Evolutionary conservation across 2,113 vertebrate species (phyloP).

Genomic region (Sinosuthora webbiana): DNA sequence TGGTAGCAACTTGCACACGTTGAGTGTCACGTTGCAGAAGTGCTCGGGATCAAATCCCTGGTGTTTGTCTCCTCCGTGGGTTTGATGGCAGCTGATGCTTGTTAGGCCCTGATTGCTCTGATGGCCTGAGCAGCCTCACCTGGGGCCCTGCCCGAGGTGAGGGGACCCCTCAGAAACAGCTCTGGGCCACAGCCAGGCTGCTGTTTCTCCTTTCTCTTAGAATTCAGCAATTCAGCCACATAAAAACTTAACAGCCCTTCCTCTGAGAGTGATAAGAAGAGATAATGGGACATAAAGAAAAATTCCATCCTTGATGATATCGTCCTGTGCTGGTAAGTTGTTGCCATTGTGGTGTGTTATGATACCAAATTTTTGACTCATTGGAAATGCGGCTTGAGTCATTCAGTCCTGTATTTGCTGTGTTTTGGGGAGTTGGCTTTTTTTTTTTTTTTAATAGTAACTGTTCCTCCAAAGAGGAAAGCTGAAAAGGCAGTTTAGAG

Average conservation of each 20-base stretch:
- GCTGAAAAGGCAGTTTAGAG: not conserved
- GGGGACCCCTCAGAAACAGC: not conserved
- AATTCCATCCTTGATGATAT: not conserved
- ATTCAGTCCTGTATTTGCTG: not conserved
- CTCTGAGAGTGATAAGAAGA: not conserved
- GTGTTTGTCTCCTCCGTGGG: not conserved
- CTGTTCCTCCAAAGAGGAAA: not conserved
- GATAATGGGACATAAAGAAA: not conserved
- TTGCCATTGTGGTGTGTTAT: not conserved
- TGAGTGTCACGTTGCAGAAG: fast-evolving
- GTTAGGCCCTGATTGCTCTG: not conserved
- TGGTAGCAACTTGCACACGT: fast-evolving
- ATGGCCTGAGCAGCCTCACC: not conserved
- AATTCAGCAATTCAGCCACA: not conserved
- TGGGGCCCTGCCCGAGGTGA: not conserved
- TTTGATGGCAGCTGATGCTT: not conserved
- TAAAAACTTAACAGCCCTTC: not conserved
- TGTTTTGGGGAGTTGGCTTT: not conserved
- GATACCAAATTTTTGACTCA: not conserved
- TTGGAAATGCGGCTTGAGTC: not conserved
- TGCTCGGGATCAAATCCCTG: not conserved
- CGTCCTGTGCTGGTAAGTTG: not conserved
- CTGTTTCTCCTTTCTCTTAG: not conserved
- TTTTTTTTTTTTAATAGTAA: not conserved
- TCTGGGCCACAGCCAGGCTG: fast-evolving